These are phyloP conservation scores for Drosophila maculinotata DNA, from an alignment of 2,888 invertebrate species.

Conservation along the genomic window DNA sequence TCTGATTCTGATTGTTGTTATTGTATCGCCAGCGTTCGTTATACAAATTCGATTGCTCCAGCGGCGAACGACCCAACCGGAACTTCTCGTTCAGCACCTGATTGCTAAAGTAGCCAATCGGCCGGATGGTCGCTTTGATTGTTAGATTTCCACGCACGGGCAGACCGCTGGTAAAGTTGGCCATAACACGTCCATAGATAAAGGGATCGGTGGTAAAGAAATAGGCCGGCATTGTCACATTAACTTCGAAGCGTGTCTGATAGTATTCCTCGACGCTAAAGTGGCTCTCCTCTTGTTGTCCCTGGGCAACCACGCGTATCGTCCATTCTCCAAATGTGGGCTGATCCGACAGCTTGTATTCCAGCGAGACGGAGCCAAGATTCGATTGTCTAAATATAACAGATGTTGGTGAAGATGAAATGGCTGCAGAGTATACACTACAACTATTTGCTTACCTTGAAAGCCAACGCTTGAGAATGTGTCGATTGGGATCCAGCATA, in stretches of 20 bases:
- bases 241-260: constrained; percentile 96
- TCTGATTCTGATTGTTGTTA: constrained; percentile 70
- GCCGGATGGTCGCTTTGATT: constrained; percentile 91
- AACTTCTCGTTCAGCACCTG: constrained; percentile 86
- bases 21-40: constrained; percentile 74
- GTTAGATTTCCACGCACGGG: constrained; percentile 96
- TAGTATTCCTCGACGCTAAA: constrained; percentile 98
- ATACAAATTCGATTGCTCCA: constrained; percentile 69
- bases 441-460: constrained; percentile 86
- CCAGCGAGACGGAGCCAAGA: constrained; percentile 96
- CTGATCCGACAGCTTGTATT: constrained; percentile 95
- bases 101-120: constrained; percentile 88
- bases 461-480: constrained; percentile 96
- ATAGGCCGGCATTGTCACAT: constrained; percentile 97
- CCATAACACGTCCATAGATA: constrained; percentile 94
- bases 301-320: constrained; percentile 94
- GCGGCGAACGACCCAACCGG: constrained; percentile 84
- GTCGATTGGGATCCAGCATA: constrained; percentile 94
- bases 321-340: constrained; percentile 97
- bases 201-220: constrained; percentile 94
- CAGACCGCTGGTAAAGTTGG: constrained; percentile 97
- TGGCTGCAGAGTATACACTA: not conserved
- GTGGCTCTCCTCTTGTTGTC: constrained; percentile 93
- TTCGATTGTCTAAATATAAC: constrained; percentile 89
- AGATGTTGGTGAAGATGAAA: not conserved